These are phyloP conservation scores for Delichon dasypus DNA, from an alignment of 2,797 vertebrate genomes.

Conservation along the genomic window DNA sequence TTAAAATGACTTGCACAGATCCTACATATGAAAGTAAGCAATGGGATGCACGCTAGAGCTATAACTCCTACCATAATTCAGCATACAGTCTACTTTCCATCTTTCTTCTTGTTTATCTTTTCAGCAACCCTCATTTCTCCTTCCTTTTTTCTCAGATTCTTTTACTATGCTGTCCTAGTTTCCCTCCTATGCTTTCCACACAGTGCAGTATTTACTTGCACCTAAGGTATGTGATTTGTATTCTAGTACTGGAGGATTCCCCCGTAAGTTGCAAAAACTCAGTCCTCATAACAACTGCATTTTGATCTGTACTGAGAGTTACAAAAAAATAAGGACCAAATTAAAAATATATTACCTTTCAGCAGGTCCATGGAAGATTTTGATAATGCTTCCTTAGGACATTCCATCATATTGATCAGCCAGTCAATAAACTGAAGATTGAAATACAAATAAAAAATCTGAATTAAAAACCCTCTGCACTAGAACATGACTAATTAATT, in stretches of 20 bases:
- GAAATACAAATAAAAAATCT: slow-evolving; percentile 12
- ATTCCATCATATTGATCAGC: slow-evolving; percentile 86
- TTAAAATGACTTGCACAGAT: neutral
- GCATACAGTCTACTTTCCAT: neutral
- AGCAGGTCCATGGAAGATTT: slow-evolving; percentile 69
- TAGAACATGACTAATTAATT: neutral
- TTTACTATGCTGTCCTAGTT: neutral
- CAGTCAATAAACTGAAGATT: slow-evolving; percentile 90
- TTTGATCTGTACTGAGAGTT: neutral
- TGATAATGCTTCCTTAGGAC: slow-evolving; percentile 80
- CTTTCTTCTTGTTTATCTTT: neutral
- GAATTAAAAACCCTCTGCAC: neutral
- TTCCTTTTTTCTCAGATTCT: neutral
- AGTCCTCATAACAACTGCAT: neutral
- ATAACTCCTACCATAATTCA: neutral
- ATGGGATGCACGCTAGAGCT: neutral
- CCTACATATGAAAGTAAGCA: neutral
- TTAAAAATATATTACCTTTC: slow-evolving; percentile 75
- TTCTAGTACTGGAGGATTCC: neutral
- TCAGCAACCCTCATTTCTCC: neutral
- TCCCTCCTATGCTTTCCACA: neutral
- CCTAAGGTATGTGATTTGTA: neutral
- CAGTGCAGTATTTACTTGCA: neutral
- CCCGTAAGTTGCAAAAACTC: neutral
- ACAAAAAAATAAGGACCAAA: neutral